Evolutionary conservation across 2,113 vertebrate genomes (phyloP), one percentile per base, ranked within the genome.

Genomic region (Sialia sialis): DNA sequence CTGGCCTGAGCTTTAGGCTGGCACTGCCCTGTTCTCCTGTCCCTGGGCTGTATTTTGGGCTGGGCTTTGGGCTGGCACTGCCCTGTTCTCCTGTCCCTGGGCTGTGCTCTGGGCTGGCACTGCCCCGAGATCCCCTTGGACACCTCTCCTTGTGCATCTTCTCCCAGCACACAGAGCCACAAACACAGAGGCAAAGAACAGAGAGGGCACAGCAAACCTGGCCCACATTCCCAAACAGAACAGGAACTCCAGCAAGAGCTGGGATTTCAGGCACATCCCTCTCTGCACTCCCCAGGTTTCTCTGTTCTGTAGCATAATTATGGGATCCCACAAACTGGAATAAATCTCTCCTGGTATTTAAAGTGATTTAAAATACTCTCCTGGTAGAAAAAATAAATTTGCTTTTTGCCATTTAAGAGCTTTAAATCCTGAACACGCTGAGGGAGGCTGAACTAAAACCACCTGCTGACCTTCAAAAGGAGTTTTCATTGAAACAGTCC

Each of bases 391-490:
- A 89, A 39, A 34, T 14, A 78, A 55, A 81, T 51, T 39, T 84
- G 16, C 8, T 32, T 89, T 84, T 89, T 91, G n/a, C 77, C 92
- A 91, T 93, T 79, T 85, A 89, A 73, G 67, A 87, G 75, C 55
- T 89, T 77, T 89, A 95, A 90, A 86, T 96, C 93, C 81, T 41
- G 54, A 54, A 32, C 5, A 3, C 41, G 14, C 58, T 14, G 70
- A 89, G 55, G 68, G 41, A 87, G 91, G 68, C 59, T 19, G 74
- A 93, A 68, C 69, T 84, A 30, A 91, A 86, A 63, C 73, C 91
- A 94, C 62, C 60, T 75, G 29, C 83, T 88, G 88, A 76, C 91
- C 76, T 96, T 94, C 95, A 87, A 48, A 92, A 88, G 67, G 30
- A 62, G 74, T 91, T 93, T 77, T 49, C 58, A 55, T 88, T 72